phyloP scores from a whole-genome alignment of 2,797 vertebrate species.

The Diglossa cyanea region DNA sequence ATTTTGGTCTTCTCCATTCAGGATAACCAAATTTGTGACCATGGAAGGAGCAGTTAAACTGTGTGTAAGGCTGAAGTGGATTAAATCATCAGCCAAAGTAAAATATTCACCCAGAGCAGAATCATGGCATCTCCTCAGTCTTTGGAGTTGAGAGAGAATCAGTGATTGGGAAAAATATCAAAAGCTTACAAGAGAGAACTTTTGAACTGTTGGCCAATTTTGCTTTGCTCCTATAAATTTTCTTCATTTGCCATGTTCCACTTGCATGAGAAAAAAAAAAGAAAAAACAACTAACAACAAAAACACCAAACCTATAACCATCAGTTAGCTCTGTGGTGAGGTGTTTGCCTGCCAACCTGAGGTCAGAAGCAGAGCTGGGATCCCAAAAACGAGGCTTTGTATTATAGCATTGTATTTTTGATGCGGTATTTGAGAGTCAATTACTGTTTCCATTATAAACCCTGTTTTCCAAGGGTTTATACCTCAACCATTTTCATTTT shows the following conservation, averaged over 20 bases:
- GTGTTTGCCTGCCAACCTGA: constrained; percentile 76
- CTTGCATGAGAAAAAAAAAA: background rate
- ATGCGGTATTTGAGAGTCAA: constrained; percentile 76
- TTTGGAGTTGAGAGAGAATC: background rate
- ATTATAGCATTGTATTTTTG: constrained; percentile 80
- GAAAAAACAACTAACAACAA: background rate
- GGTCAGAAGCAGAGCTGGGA: constrained; percentile 72
- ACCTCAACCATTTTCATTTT: constrained; percentile 72
- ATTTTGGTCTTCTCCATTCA: background rate
- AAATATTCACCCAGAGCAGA: background rate
- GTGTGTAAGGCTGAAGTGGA: background rate
- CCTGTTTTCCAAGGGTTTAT: constrained; percentile 77
- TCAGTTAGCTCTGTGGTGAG: constrained; percentile 79
- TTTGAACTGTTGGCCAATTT: constrained; percentile 21
- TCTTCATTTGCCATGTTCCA: constrained; percentile 42
- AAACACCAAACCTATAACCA: constrained; percentile 71
- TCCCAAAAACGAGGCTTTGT: constrained; percentile 70
- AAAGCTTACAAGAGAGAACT: background rate
- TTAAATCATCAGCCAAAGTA: background rate
- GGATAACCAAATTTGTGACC: background rate
- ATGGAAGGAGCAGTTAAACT: background rate
- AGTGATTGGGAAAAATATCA: background rate
- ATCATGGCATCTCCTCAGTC: background rate
- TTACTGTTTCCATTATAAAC: constrained; percentile 82
- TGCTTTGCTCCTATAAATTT: constrained; percentile 14